phyloP scores from a whole-genome alignment of 1,140 invertebrate genomes.

The Cecropterus lyciades region DNA sequence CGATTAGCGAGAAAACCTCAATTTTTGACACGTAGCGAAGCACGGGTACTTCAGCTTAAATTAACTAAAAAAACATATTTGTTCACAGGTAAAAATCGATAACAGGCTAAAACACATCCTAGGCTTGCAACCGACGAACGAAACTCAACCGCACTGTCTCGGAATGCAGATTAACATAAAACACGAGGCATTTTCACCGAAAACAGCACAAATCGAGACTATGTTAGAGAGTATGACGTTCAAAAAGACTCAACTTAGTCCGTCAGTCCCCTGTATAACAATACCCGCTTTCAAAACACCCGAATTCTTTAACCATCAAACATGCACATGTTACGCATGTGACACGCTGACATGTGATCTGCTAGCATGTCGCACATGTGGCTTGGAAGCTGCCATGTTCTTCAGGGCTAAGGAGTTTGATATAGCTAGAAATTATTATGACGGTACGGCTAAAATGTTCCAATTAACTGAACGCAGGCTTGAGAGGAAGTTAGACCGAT shows the following conservation, averaged over 20 bases:
- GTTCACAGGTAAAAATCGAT: conserved; percentile 63
- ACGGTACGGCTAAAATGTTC: conserved; percentile 50
- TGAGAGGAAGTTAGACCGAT: conserved; percentile 30
- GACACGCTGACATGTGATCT: conserved; percentile 40
- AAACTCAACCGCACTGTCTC: conserved; percentile 31
- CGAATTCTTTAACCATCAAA: conserved; percentile 49
- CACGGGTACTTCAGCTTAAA: no score
- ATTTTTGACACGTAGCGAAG: no score
- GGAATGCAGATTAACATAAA: conserved; percentile 30
- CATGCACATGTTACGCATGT: conserved; percentile 59
- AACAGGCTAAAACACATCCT: conserved; percentile 62
- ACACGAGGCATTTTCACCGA: conserved; percentile 44
- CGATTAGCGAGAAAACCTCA: no score
- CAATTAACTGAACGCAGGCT: conserved; percentile 49
- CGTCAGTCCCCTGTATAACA: conserved; percentile 38
- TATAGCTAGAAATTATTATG: conserved; percentile 65
- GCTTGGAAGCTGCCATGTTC: conserved; percentile 61
- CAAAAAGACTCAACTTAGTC: conserved; percentile 45
- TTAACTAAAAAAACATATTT: conserved; percentile 14
- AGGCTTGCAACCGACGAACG: conserved; percentile 50
- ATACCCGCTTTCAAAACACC: conserved; percentile 50
- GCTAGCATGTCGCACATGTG: conserved; percentile 41
- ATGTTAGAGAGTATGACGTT: conserved; percentile 55
- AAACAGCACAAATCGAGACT: conserved; percentile 47
- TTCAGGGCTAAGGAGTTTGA: conserved; percentile 55